A percentile compares a stretch with the other conserved stretches of the same genome.
These are phyloP conservation scores for Sternotherus odoratus DNA, from an alignment of 2,797 vertebrate genomes.

Conservation along the genomic window DNA sequence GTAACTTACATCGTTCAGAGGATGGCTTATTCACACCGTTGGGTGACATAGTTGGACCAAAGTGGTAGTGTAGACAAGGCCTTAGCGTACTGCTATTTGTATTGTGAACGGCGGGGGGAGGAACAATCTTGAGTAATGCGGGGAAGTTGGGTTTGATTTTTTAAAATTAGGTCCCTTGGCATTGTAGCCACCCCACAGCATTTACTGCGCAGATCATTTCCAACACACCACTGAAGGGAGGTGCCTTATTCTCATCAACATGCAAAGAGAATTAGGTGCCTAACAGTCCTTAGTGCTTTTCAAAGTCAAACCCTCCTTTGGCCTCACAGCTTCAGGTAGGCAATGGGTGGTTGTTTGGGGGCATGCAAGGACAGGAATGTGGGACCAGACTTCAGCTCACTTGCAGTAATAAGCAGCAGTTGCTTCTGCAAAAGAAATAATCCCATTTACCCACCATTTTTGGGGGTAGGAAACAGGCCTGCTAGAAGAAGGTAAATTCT, in stretches of 20 bases:
- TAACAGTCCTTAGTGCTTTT: not conserved
- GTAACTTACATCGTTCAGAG: too few relatives aligned
- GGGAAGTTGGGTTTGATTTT: not conserved
- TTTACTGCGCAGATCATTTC: not conserved
- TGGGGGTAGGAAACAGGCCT: not conserved
- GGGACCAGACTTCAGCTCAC: not conserved
- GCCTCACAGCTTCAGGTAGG: not conserved
- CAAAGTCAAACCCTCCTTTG: not conserved
- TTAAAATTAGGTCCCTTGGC: not conserved
- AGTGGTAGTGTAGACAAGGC: too few relatives aligned
- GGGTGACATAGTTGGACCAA: too few relatives aligned
- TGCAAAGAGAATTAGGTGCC: not conserved
- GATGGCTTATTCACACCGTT: too few relatives aligned
- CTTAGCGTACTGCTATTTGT: too few relatives aligned
- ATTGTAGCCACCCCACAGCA: not conserved
- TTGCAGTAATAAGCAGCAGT: not conserved
- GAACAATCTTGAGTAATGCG: not conserved
- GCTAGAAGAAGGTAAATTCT: not conserved
- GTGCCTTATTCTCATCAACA: not conserved
- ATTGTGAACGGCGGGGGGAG: not conserved
- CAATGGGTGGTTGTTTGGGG: not conserved
- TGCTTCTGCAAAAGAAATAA: not conserved
- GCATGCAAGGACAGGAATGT: not conserved
- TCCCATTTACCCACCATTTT: not conserved
- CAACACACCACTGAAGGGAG: not conserved